Conservation (phyloP, 2,797 vertebrate genomes). For the Bradypodion ventrale region DNA sequence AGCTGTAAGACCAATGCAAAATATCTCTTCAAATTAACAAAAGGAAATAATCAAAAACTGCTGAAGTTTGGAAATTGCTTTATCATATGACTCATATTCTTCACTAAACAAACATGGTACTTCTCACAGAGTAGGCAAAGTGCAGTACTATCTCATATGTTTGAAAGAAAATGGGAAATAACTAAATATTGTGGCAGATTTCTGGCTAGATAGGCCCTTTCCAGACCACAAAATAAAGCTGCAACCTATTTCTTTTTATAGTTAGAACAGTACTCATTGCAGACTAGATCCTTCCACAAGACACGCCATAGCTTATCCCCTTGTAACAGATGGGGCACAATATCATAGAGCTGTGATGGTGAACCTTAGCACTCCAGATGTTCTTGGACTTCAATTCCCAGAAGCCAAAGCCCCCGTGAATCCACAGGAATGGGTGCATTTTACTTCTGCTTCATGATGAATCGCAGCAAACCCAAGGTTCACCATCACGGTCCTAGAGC, state of each 20-base stretch:
- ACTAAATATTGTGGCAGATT: conserved; percentile 44
- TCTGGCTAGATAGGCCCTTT: conserved; percentile 21
- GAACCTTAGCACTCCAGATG: too few relatives aligned
- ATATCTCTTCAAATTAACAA: conserved; percentile 58
- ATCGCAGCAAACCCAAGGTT: too few relatives aligned
- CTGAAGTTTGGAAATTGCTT: conserved; percentile 63
- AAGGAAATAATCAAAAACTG: conserved; percentile 48
- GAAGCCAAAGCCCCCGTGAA: too few relatives aligned
- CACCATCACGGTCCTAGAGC: too few relatives aligned
- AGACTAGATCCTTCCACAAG: background rate
- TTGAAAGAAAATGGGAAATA: conserved; percentile 50
- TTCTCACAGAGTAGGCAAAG: conserved; percentile 55
- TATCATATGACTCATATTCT: conserved; percentile 59
- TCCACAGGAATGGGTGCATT: too few relatives aligned
- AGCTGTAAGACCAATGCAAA: conserved; percentile 48
- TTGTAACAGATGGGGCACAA: too few relatives aligned
- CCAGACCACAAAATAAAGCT: background rate
- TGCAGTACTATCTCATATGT: conserved; percentile 40
- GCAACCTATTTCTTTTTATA: background rate
- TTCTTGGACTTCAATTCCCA: too few relatives aligned
- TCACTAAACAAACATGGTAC: conserved; percentile 44
- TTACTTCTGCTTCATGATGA: too few relatives aligned
- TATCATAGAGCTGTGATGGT: too few relatives aligned
- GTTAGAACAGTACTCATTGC: background rate
- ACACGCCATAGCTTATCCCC: background rate